A percentile compares a stretch with the other conserved stretches of the same genome.
phyloP scores from a whole-genome alignment of 2,113 vertebrate species.

The Oreocharis arfaki region DNA sequence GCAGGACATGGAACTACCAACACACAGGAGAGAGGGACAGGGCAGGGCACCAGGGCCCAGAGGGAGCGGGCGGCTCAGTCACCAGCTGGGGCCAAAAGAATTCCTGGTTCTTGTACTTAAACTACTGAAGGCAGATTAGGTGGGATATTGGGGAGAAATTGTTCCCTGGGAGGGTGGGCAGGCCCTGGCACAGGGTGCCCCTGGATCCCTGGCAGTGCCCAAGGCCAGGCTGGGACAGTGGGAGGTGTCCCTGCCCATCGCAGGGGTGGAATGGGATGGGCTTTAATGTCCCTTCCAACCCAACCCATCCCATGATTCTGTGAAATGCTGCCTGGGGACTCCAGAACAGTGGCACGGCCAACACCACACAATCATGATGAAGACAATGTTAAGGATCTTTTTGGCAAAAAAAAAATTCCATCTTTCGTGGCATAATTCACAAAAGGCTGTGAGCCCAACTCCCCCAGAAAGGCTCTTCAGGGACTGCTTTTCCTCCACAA shows the following conservation, averaged over 20 bases:
- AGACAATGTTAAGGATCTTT: background rate
- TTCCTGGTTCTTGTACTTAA: background rate
- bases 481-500: background rate
- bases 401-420: no score
- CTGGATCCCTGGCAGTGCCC: background rate
- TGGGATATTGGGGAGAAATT: background rate
- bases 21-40: background rate
- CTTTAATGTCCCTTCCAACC: background rate
- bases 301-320: background rate
- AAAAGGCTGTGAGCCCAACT: background rate
- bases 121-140: background rate
- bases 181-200: background rate
- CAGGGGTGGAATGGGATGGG: rapidly evolving
- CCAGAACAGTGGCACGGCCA: background rate
- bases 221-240: background rate
- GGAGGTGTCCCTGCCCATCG: background rate
- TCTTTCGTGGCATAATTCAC: background rate
- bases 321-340: background rate
- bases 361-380: background rate
- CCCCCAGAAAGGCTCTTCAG: background rate
- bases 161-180: rapidly evolving
- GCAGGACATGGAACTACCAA: background rate
- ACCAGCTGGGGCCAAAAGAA: background rate
- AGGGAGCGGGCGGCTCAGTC: background rate
- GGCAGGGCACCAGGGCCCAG: background rate